Evolutionary conservation across 2,888 invertebrate species (phyloP), one percentile per base, ranked within the genome.

Genomic region (Ethmia dodecea): DNA sequence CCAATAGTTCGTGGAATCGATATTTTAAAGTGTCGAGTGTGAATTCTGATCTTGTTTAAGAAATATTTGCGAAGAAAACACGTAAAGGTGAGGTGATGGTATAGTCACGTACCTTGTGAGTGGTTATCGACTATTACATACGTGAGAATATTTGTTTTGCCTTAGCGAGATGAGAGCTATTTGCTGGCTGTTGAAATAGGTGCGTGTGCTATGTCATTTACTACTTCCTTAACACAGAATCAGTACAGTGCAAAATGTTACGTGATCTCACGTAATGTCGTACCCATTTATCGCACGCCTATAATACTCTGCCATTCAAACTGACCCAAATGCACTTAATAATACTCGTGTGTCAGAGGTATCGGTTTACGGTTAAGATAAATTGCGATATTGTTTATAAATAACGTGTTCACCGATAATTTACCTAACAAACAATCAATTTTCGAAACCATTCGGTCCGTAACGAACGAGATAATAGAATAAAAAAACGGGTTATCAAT

Each of bases 61-160:
- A 42, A 43, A 37, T 35, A 35, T 38, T 40, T 45, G 49, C 46
- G 49, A 52, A 51, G 54, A 52, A 49, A 64, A 64, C 72, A 74
- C 69, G 70, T 73, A 60, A 55, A 47, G 30, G 35, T 40, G 45
- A 51, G 53, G 56, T n/a, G n/a, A n/a, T n/a, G n/a, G n/a, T n/a
- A 55, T 52, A 54, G 67, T 73, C 81, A 81, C 83, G 83, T 83
- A 61, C 45, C 43, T 46, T 40, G 42, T 51, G 60, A 60, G 62
- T 60, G 63, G 55, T 64, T 68, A 63, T 63, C 60, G 63, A 55
- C 62, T 62, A 62, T 52, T 52, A 57, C 49, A 56, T 63, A 79
- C 83, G 83, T 84, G 83, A 81, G 71, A 77, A 63, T 75, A 84
- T 83, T 78, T 73, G 68, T 68, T 65, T 72, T 59, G 54, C 52